A percentile compares a stretch with the other conserved stretches of the same genome.
Evolutionary conservation across 2,797 vertebrate species (phyloP).

Genomic region (Pantherophis vulpinus): DNA sequence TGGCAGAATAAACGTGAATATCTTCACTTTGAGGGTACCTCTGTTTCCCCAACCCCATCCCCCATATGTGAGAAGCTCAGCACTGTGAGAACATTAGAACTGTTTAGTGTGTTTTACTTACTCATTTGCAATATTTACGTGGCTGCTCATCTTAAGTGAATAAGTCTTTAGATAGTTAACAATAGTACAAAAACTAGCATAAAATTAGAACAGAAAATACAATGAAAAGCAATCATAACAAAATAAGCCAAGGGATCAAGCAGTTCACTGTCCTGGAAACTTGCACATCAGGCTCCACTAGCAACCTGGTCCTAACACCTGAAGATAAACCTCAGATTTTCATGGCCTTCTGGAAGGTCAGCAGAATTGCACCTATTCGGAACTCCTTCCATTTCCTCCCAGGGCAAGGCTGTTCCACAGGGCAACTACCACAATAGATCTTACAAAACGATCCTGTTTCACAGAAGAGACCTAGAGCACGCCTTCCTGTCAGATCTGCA

Average conservation of each 20-base stretch:
- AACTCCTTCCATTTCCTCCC: no score
- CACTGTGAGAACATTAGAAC: background rate
- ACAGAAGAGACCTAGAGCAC: background rate
- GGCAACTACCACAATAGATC: background rate
- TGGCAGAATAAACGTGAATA: background rate
- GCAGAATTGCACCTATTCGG: background rate
- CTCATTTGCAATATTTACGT: background rate
- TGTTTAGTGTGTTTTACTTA: background rate
- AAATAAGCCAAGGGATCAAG: background rate
- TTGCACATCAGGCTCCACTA: background rate
- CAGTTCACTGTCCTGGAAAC: background rate
- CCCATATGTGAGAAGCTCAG: background rate
- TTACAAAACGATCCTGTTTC: background rate
- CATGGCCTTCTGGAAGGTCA: background rate
- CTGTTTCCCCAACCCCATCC: background rate
- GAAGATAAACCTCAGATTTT: background rate
- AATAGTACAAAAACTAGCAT: background rate
- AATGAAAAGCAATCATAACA: background rate
- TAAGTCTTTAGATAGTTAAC: background rate
- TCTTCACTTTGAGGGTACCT: background rate
- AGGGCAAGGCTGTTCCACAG: background rate
- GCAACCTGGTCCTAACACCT: background rate
- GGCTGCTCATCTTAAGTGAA: background rate
- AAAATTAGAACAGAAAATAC: background rate
- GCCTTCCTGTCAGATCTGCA: no score